These are phyloP conservation scores for Pherbina coryleti DNA, from an alignment of 2,888 invertebrate species.

Conservation along the genomic window DNA sequence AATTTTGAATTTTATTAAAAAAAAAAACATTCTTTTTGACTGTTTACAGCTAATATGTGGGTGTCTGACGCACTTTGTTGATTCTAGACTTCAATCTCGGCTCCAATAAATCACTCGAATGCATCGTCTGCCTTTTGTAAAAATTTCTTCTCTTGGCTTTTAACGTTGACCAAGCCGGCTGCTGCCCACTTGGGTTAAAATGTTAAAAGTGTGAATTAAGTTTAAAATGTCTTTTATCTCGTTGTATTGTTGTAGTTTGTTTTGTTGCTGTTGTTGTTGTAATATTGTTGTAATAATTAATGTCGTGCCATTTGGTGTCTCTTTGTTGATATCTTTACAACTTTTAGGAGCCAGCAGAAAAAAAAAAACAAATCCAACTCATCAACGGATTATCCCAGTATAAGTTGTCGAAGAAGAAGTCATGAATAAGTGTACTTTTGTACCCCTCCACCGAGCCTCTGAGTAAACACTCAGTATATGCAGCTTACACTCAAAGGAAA, in stretches of 20 bases:
- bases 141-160: neutral
- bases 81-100: neutral
- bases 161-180: neutral
- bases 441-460: too few relatives aligned
- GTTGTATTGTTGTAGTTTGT: neutral
- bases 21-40: neutral
- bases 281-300: conserved; percentile 12
- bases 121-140: neutral
- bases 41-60: neutral
- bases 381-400: too few relatives aligned
- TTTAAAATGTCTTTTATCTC: conserved; percentile 31
- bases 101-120: conserved; percentile 22
- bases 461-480: too few relatives aligned
- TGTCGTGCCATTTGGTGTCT: conserved; percentile 4
- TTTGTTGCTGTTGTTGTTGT: conserved; percentile 4
- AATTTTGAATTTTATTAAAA: neutral
- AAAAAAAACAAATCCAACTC: too few relatives aligned
- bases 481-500: too few relatives aligned
- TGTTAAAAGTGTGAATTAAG: conserved; percentile 36
- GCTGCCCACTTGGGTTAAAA: conserved; percentile 27
- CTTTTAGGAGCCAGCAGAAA: too few relatives aligned
- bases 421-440: too few relatives aligned
- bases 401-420: too few relatives aligned
- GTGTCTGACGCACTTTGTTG: neutral
- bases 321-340: neutral